These are phyloP conservation scores for Cetoscarus ocellatus DNA, from an alignment of 2,797 vertebrate species.

Conservation along the genomic window DNA sequence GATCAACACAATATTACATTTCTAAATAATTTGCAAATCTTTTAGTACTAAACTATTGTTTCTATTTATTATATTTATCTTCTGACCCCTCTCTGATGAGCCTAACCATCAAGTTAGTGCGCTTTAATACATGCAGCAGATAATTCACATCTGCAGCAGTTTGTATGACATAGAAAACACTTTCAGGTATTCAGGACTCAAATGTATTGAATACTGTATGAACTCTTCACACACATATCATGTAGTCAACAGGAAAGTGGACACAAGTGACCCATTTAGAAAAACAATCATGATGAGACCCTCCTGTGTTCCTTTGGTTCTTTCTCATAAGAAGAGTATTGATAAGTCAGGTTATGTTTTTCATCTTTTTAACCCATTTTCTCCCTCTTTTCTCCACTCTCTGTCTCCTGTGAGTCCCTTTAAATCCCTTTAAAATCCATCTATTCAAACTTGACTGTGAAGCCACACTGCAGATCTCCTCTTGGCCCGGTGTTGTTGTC, in stretches of 20 bases:
- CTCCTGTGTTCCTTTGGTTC: neutral
- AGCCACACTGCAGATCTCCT: conserved; percentile 32
- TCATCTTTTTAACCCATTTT: neutral
- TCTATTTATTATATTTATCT: too few species aligned
- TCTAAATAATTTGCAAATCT: too few species aligned
- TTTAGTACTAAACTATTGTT: too few species aligned
- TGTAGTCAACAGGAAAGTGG: neutral
- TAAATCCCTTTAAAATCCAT: conserved; percentile 35
- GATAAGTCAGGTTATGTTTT: neutral
- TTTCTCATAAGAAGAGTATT: neutral
- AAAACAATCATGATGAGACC: neutral
- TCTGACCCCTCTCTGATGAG: too few species aligned
- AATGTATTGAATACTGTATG: too few species aligned
- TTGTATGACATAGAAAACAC: too few species aligned
- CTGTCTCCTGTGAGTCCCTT: conserved; percentile 23
- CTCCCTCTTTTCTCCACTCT: neutral
- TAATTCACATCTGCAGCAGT: too few species aligned
- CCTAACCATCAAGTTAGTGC: too few species aligned
- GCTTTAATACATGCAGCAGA: too few species aligned
- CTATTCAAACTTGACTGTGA: conserved; percentile 31
- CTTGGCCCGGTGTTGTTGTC: conserved; percentile 49
- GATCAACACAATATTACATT: too few species aligned
- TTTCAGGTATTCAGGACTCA: too few species aligned
- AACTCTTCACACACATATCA: too few species aligned
- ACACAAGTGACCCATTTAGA: neutral